These are phyloP conservation scores for Laticauda laticaudata DNA, from an alignment of 2,113 vertebrate genomes.

Conservation along the genomic window DNA sequence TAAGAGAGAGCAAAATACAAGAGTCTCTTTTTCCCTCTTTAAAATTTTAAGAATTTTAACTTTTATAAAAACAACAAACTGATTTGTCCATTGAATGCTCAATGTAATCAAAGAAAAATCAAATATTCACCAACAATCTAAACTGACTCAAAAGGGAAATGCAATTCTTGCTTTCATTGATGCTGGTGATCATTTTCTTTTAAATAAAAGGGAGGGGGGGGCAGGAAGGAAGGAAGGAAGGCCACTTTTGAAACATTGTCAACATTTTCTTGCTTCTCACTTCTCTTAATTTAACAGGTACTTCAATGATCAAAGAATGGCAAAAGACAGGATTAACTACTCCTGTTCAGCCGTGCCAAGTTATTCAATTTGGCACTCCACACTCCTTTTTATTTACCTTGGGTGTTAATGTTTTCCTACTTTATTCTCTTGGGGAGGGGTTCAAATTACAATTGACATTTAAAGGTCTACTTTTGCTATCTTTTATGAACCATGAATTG, in stretches of 20 bases:
- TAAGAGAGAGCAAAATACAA: neutral
- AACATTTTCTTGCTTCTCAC: neutral
- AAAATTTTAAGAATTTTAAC: neutral
- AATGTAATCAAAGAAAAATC: neutral
- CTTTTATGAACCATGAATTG: neutral
- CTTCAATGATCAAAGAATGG: neutral
- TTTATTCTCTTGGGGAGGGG: neutral
- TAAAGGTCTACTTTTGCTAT: slow-evolving; percentile 1
- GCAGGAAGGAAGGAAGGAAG: too few relatives aligned
- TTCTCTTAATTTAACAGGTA: neutral
- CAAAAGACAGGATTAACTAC: neutral
- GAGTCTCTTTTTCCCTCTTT: neutral
- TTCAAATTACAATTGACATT: neutral
- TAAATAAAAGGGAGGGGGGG: neutral
- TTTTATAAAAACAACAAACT: neutral
- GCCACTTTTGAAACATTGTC: neutral
- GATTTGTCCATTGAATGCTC: neutral
- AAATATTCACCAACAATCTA: neutral
- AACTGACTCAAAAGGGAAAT: neutral
- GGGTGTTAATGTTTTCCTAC: slow-evolving; percentile 10
- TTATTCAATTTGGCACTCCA: neutral
- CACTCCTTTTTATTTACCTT: neutral
- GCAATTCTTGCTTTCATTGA: neutral
- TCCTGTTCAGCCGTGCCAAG: neutral
- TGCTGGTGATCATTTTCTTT: neutral